These are phyloP conservation scores for Glaucomys volans DNA, from an alignment of 2,113 vertebrate genomes.

Conservation along the genomic window DNA sequence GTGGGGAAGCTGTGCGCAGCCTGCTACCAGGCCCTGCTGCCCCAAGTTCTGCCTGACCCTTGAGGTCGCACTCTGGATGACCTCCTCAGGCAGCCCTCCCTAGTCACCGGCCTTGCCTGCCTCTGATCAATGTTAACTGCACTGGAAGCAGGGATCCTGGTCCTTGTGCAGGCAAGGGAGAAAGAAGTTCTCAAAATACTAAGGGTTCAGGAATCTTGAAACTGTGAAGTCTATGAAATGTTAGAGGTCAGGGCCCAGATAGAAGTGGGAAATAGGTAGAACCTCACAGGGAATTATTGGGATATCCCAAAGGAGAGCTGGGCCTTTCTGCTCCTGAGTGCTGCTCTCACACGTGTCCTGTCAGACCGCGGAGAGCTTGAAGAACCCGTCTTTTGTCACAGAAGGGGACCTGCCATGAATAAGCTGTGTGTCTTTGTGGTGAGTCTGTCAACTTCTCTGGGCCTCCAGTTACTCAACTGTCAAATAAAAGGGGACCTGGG, in stretches of 20 bases:
- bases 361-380: not conserved
- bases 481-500: not conserved
- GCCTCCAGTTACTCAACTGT: not conserved
- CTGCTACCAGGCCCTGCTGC: constrained; percentile 17
- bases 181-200: not conserved
- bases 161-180: not conserved
- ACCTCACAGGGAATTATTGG: not conserved
- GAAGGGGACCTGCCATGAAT: not conserved
- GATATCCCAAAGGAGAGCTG: not conserved
- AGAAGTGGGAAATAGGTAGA: not conserved
- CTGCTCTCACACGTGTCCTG: not conserved
- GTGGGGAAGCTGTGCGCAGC: constrained; percentile 46
- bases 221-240: not conserved
- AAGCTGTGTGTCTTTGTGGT: not conserved
- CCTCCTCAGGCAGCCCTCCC: constrained; percentile 30
- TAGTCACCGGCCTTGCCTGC: not conserved
- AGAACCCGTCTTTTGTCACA: not conserved
- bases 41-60: constrained; percentile 43
- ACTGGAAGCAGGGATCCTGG: not conserved
- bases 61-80: not conserved
- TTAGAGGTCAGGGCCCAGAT: not conserved
- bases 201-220: not conserved
- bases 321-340: not conserved
- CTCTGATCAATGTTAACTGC: not conserved
- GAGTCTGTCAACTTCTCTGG: not conserved